Evolutionary conservation across 2,888 invertebrate species (phyloP).

Genomic region (Eustalomyia histrio): DNA sequence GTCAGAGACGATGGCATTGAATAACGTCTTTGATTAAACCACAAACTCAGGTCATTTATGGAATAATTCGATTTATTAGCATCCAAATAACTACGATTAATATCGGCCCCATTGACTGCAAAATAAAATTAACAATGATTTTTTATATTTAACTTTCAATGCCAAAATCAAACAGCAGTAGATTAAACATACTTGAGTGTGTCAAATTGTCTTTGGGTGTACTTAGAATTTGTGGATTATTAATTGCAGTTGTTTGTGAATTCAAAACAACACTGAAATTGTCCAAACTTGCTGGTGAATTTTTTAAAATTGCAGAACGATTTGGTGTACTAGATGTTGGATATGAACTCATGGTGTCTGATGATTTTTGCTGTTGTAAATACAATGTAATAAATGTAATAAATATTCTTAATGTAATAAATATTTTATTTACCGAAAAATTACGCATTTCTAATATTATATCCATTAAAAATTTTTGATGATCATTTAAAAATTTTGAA

Average conservation of each 20-base stretch:
- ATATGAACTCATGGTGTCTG: constrained; percentile 65
- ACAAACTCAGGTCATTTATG: constrained; percentile 76
- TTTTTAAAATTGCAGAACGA: constrained; percentile 64
- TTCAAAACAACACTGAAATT: constrained; percentile 58
- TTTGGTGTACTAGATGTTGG: constrained; percentile 77
- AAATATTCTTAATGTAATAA: background rate
- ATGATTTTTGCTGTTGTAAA: constrained; percentile 44
- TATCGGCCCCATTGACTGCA: constrained; percentile 77
- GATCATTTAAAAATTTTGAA: constrained; percentile 74
- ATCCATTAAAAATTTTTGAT: constrained; percentile 74
- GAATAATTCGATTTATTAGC: constrained; percentile 79
- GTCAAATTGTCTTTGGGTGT: constrained; percentile 69
- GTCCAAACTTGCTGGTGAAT: constrained; percentile 8
- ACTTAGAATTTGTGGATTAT: constrained; percentile 37
- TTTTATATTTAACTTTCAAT: background rate
- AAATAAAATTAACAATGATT: constrained; percentile 14
- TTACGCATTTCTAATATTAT: constrained; percentile 77
- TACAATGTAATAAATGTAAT: background rate
- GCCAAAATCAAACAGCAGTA: too few relatives aligned
- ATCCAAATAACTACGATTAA: constrained; percentile 78
- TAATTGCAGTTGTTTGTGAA: constrained; percentile 12
- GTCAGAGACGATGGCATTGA: constrained; percentile 50
- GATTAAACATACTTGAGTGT: constrained; percentile 71
- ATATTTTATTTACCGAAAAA: constrained; percentile 72
- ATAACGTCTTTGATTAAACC: constrained; percentile 74